Percentiles rank a stretch among this genome's conserved stretches.
These are phyloP conservation scores for Acropora yongei DNA, from an alignment of 64 coral and sea anemone species.

Conservation along the genomic window DNA sequence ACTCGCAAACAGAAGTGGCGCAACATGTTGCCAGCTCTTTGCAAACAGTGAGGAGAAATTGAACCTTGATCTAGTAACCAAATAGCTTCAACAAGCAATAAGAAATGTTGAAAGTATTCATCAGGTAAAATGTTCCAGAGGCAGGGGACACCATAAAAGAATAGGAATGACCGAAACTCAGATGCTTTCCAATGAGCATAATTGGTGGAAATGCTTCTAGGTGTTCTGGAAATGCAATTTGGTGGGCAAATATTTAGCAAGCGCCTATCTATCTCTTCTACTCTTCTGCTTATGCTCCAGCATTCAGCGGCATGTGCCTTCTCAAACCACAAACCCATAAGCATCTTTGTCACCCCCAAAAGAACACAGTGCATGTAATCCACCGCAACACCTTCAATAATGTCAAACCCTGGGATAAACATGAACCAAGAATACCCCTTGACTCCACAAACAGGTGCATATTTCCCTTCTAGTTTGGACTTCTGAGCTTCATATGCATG, in stretches of 20 bases:
- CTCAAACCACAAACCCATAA: conserved; percentile 36
- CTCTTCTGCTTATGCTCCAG: conserved; percentile 9
- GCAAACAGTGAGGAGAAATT: conserved; percentile 33
- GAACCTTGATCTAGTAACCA: conserved; percentile 25
- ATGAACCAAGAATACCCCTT: conserved; percentile 64
- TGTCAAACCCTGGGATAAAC: conserved; percentile 44
- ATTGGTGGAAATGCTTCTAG: conserved; percentile 29
- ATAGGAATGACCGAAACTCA: conserved; percentile 47
- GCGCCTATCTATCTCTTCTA: conserved; percentile 15
- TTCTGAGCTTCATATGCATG: conserved; percentile 1
- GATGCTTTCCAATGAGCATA: conserved; percentile 55
- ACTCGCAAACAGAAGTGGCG: conserved; percentile 38
- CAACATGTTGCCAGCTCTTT: neutral
- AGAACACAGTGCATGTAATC: conserved; percentile 69
- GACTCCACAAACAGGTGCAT: conserved; percentile 35
- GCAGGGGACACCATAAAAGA: conserved; percentile 46
- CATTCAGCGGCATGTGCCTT: neutral
- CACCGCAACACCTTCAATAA: conserved; percentile 28
- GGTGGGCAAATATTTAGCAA: conserved; percentile 17
- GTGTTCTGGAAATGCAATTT: conserved; percentile 41
- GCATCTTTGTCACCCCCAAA: conserved; percentile 42
- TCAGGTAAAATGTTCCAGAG: conserved; percentile 37
- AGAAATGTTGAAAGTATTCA: conserved; percentile 49
- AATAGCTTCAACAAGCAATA: conserved; percentile 33
- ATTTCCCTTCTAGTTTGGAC: neutral